Conservation (phyloP, 2,113 vertebrate species). For the Argyrosomus japonicus region DNA sequence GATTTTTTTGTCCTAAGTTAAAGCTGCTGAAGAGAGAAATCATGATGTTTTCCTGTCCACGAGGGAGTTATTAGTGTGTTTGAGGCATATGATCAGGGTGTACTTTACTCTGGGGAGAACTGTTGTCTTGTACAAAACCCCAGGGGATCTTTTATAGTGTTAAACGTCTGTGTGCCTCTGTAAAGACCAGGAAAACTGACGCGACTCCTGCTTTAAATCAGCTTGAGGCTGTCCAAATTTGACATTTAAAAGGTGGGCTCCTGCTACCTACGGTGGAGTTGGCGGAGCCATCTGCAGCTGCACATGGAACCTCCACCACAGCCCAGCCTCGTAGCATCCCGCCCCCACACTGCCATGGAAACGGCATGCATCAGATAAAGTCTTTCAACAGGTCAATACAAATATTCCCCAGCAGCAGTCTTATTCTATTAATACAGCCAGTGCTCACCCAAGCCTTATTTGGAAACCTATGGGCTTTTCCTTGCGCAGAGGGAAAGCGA, state of each 20-base stretch:
- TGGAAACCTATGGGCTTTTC: slow-evolving; percentile 66
- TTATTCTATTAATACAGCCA: slow-evolving; percentile 78
- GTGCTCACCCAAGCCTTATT: slow-evolving; percentile 72
- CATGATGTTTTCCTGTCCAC: neutral
- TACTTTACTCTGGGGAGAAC: neutral
- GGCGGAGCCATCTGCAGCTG: slow-evolving; percentile 38
- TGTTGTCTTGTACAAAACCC: neutral
- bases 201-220: neutral
- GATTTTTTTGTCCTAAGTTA: neutral
- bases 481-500: slow-evolving; percentile 19
- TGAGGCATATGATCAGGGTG: slow-evolving; percentile 9
- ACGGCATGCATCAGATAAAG: slow-evolving; percentile 76
- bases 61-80: slow-evolving; percentile 16
- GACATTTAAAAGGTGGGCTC: slow-evolving; percentile 36
- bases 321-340: slow-evolving; percentile 35
- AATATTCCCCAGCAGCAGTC: slow-evolving; percentile 73
- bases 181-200: neutral
- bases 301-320: slow-evolving; percentile 18
- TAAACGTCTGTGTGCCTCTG: neutral
- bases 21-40: neutral
- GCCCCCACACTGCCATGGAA: slow-evolving; percentile 73
- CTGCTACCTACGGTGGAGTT: slow-evolving; percentile 32
- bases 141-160: neutral
- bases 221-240: neutral
- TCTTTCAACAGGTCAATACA: slow-evolving; percentile 77